Evolutionary conservation across 2,888 invertebrate genomes (phyloP), one percentile per base, ranked within the genome.

Genomic region (Erannis defoliaria): DNA sequence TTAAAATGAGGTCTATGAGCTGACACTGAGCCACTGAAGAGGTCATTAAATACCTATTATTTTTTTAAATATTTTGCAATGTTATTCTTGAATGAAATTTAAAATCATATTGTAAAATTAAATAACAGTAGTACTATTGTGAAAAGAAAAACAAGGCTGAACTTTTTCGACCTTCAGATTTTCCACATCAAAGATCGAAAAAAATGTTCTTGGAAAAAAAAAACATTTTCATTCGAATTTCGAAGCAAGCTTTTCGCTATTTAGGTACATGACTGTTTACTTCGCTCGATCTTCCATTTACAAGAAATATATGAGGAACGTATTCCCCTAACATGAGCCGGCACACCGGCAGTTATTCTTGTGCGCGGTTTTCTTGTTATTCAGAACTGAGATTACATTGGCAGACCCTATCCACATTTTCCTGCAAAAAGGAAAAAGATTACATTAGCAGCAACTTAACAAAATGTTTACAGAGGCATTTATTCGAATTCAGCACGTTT

Each of bases 221-320:
- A 53, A 68, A 68, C 62, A 67, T 71, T 70, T 72, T 62, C 71
- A 64, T 66, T 64, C 59, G 49, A 37, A 53, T 63, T 66, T 64
- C 59, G 49, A 37, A 53, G 51, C 56, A 56, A 35, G 21, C 49
- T 35, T 63, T 56, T 58, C 49, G 50, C 23, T 56, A n/a, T n/a
- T n/a, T n/a, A 37, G 53, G 21, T 54, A 45, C 19, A 65, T 54
- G 64, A 60, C 75, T n/a, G n/a, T n/a, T 73, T 72, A 70, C 72
- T 73, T 75, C 67, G 66, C 69, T 77, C 70, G 68, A 71, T 71
- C 70, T 76, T 60, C 68, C 68, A 74, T 70, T 75, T 77, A 73
- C 69, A 69, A 68, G 71, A 67, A 73, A 73, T 66, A 72, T 71
- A 62, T 65, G 63, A 62, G 66, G 66, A 72, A 70, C 67, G 62